phyloP scores from a whole-genome alignment of 2,888 invertebrate genomes.

The Cyclophora albipunctata region DNA sequence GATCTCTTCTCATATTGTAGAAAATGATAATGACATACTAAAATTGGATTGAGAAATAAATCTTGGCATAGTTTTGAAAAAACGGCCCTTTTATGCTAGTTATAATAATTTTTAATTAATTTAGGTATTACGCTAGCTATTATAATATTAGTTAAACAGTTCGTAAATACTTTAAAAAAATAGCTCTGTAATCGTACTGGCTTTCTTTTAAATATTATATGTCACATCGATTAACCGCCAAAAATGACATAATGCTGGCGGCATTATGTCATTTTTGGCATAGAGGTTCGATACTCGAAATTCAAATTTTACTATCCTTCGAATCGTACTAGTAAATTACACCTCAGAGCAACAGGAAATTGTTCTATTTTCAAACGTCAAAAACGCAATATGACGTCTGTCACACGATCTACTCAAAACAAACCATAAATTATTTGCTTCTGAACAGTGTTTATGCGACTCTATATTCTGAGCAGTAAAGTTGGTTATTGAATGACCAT shows the following conservation, averaged over 20 bases:
- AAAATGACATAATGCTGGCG: too few relatives aligned
- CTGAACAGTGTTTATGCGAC: not conserved
- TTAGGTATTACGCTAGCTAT: too few relatives aligned
- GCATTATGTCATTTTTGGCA: too few relatives aligned
- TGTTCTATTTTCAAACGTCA: constrained; percentile 45
- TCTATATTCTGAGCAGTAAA: constrained; percentile 17
- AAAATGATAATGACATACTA: constrained; percentile 20
- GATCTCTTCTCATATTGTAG: constrained; percentile 40
- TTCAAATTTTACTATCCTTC: constrained; percentile 5
- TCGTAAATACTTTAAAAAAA: too few relatives aligned
- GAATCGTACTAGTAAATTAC: constrained; percentile 20
- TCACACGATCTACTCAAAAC: constrained; percentile 42
- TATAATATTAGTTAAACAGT: too few relatives aligned
- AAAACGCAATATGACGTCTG: constrained; percentile 43
- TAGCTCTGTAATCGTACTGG: too few relatives aligned
- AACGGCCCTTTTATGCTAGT: too few relatives aligned
- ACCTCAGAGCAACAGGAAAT: constrained; percentile 33
- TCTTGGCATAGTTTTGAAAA: not conserved
- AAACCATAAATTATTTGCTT: constrained; percentile 13
- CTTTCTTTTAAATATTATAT: too few relatives aligned
- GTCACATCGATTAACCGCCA: too few relatives aligned
- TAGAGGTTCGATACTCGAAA: too few relatives aligned
- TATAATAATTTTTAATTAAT: too few relatives aligned
- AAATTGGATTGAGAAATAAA: constrained; percentile 13
- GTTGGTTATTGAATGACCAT: constrained; percentile 20